Base-by-base conservation (phyloP, 1,140 invertebrate species). In the Phenacoccus solenopsis region DNA sequence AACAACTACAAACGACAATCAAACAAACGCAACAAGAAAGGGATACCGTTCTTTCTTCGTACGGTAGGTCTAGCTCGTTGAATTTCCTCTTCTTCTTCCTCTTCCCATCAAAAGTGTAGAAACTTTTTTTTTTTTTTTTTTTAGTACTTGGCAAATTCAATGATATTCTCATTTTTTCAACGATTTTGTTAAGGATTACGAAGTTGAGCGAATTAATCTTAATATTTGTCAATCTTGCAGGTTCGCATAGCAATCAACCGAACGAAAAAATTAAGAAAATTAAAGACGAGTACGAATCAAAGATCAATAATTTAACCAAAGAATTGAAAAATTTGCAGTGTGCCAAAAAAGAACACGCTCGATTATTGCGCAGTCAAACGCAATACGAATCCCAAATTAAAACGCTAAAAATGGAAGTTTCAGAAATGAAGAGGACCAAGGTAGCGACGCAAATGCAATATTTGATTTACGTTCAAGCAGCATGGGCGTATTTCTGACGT, bases 1-100 rank as follows among this genome's bases (percentile, higher is more conserved):
- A 85, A 38, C 88, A 91, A 64, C 79, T 98, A n/a, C 89, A 93
- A 76, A 85, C 86, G 2, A 88, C 90, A 75, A 98, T 98, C 64
- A 85, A 85, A 72, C 88, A 89, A 72, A 98, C 94, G 0, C 90
- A 96, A 78, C 87, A 91, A 67, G 96, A 98, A 81, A 82, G 94
- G 61, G 96, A 98, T 79, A 93, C 93, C 77, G 89, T 97, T 0
- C 79, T 97, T n/a, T 82, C 88, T 0, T 86, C 87, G 0, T 79
- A 76, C 35, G 83, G 78, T 86, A 79, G 77, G 78, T 78, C 61
- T 27, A 30, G 30, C 0, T 21, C 30, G 30, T 32, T 32, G 30
- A 32, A 7, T 32, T 32, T 32, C 30, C 5, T 32, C 30, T 32
- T 32, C 5, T 32, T 32, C 30, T 7, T 32, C 30, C 13, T 32